Percentiles rank a stretch among this genome's conserved stretches.
phyloP scores from a whole-genome alignment of 2,797 vertebrate species.

The Poeciliopsis paucimaculata region DNA sequence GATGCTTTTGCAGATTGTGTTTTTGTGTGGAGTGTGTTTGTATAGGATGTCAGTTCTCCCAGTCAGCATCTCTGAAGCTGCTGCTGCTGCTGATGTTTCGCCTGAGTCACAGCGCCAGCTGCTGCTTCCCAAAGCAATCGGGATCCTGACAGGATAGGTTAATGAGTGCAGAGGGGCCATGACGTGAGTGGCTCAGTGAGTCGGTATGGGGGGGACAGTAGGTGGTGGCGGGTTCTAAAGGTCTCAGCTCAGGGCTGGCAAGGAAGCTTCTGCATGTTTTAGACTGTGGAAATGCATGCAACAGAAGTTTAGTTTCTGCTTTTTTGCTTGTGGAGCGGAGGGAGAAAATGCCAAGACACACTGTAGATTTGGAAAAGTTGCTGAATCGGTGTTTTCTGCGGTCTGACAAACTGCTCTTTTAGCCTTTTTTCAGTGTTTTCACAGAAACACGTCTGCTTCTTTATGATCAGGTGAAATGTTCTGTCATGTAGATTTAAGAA shows the following conservation, averaged over 20 bases:
- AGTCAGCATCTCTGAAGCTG: conserved; percentile 53
- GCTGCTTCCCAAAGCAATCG: conserved; percentile 40
- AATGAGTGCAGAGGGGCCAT: conserved; percentile 47
- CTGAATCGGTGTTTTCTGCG: background rate
- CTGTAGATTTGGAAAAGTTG: conserved; percentile 8
- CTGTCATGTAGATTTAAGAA: background rate
- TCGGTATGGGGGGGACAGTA: background rate
- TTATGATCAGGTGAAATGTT: background rate
- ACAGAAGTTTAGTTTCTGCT: conserved; percentile 5
- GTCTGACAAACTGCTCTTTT: background rate
- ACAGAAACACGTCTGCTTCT: background rate
- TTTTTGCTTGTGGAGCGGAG: conserved; percentile 4
- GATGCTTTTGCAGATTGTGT: conserved; percentile 14
- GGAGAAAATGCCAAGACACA: conserved; percentile 6
- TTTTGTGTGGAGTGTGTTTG: conserved; percentile 33
- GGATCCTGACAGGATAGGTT: conserved; percentile 51
- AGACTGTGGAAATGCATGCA: background rate
- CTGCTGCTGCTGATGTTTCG: conserved; percentile 53
- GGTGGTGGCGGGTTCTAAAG: conserved; percentile 2
- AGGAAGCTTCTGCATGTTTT: background rate
- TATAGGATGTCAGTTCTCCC: conserved; percentile 49
- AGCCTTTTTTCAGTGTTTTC: conserved; percentile 2
- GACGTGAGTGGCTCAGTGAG: conserved; percentile 55
- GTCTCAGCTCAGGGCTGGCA: conserved; percentile 27
- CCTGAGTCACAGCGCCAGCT: conserved; percentile 33